Evolutionary conservation across 2,113 vertebrate species (phyloP).

Genomic region (Girardinichthys multiradiatus): DNA sequence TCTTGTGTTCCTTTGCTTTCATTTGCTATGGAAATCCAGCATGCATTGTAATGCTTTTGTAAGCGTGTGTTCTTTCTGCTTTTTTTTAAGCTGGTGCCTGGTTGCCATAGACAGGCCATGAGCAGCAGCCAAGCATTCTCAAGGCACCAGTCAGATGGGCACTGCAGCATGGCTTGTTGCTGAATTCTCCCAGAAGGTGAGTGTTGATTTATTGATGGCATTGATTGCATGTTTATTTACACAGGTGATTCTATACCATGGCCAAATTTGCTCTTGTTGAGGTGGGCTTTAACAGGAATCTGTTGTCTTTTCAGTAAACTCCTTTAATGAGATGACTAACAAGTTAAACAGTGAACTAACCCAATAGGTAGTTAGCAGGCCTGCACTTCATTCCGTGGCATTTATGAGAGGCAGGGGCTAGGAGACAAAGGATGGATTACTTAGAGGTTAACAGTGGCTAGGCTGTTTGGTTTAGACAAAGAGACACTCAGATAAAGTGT

Average conservation of each 20-base stretch:
- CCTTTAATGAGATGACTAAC: not conserved
- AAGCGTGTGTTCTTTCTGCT: constrained; percentile 55
- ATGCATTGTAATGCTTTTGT: constrained; percentile 76
- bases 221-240: not conserved
- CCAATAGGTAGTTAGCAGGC: not conserved
- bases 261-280: not conserved
- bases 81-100: constrained; percentile 53
- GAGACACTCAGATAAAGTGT: not conserved
- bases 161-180: constrained; percentile 14
- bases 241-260: not conserved
- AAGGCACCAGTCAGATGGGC: constrained; percentile 66
- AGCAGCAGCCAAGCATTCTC: constrained; percentile 50
- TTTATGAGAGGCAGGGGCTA: constrained; percentile 42
- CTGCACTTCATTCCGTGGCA: constrained; percentile 40
- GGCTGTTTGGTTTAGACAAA: not conserved
- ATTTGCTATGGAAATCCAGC: constrained; percentile 78
- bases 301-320: constrained; percentile 1
- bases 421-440: constrained; percentile 4
- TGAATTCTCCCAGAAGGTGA: not conserved
- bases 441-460: constrained; percentile 20
- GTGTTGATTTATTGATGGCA: not conserved
- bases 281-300: not conserved
- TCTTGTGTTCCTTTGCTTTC: constrained; percentile 55
- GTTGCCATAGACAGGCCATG: constrained; percentile 64
- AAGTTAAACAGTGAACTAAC: not conserved